Percentiles rank a stretch among this genome's conserved stretches.
Conservation (phyloP, 2,888 invertebrate genomes). For the Tupiocoris notatus region DNA sequence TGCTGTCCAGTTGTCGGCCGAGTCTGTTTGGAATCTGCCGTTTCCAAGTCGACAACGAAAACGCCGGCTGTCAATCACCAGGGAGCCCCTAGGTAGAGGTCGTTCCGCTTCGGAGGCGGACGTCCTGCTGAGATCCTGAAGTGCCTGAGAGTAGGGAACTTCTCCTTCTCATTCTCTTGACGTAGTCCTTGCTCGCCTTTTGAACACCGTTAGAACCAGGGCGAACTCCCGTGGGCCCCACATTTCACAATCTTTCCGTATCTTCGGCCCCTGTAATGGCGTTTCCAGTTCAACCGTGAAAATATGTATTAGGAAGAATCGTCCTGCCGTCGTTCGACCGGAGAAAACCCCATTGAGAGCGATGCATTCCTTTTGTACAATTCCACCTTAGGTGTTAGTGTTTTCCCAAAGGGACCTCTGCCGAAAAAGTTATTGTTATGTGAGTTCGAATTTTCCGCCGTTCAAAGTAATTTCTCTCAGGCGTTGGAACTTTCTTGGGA, state of each 20-base stretch:
- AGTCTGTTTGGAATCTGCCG: too few relatives aligned
- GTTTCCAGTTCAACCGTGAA: slow-evolving; percentile 35
- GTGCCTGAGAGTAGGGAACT: not conserved
- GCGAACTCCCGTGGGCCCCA: slow-evolving; percentile 1
- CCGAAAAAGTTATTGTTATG: not conserved
- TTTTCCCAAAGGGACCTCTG: not conserved
- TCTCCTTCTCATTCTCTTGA: not conserved
- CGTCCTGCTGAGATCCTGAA: not conserved
- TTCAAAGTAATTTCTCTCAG: not conserved
- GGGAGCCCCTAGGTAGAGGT: not conserved
- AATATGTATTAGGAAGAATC: slow-evolving; percentile 22
- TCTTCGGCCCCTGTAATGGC: not conserved
- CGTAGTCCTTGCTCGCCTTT: not conserved
- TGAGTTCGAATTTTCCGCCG: not conserved
- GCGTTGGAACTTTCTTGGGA: too few relatives aligned
- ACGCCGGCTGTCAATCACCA: not conserved
- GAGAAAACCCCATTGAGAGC: not conserved
- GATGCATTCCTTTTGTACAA: slow-evolving; percentile 2
- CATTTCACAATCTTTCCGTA: slow-evolving; percentile 17
- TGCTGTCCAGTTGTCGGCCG: too few relatives aligned
- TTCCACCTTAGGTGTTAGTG: not conserved
- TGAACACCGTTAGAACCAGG: not conserved
- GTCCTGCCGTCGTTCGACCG: not conserved
- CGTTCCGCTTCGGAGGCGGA: slow-evolving; percentile 1
- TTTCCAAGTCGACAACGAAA: not conserved